Percentiles rank a stretch among this genome's conserved stretches.
Conservation (phyloP, 2,113 vertebrate genomes). For the Marmota flaviventris region DNA sequence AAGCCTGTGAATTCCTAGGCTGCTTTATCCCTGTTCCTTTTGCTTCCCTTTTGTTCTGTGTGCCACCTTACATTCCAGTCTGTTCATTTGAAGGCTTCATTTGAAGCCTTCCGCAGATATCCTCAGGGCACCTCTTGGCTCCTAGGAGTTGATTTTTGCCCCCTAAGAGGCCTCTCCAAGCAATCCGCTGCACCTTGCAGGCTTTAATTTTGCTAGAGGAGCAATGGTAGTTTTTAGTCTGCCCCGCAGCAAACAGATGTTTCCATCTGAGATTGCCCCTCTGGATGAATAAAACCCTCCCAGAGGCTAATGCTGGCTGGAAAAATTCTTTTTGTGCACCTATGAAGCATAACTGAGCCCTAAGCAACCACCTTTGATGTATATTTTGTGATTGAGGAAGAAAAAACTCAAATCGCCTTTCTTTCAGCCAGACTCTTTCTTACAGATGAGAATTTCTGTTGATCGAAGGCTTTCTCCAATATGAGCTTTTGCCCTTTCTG, state of each 20-base stretch:
- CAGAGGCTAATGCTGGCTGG: conserved; percentile 61
- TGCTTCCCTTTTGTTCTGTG: background rate
- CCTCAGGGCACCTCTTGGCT: background rate
- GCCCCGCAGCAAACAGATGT: conserved; percentile 74
- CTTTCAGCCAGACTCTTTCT: conserved; percentile 32
- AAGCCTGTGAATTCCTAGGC: background rate
- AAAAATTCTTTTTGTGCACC: conserved; percentile 49
- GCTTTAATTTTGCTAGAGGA: conserved; percentile 33
- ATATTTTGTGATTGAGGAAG: conserved; percentile 67
- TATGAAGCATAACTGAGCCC: conserved; percentile 50
- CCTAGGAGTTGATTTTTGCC: background rate
- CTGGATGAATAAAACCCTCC: conserved; percentile 71
- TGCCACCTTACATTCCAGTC: background rate
- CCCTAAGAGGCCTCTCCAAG: background rate
- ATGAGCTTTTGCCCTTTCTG: conserved; percentile 52
- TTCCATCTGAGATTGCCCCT: conserved; percentile 54
- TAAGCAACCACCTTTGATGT: conserved; percentile 73
- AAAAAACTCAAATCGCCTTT: conserved; percentile 30
- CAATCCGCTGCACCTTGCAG: background rate
- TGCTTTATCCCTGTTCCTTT: background rate
- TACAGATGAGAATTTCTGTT: conserved; percentile 70
- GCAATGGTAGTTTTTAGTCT: conserved; percentile 60
- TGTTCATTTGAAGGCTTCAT: background rate
- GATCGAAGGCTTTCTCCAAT: conserved; percentile 54
- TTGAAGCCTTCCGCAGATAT: conserved; percentile 4